A percentile compares a stretch with the other conserved stretches of the same genome.
Conservation (phyloP, 2,888 invertebrate genomes). For the Acronicta aceris region DNA sequence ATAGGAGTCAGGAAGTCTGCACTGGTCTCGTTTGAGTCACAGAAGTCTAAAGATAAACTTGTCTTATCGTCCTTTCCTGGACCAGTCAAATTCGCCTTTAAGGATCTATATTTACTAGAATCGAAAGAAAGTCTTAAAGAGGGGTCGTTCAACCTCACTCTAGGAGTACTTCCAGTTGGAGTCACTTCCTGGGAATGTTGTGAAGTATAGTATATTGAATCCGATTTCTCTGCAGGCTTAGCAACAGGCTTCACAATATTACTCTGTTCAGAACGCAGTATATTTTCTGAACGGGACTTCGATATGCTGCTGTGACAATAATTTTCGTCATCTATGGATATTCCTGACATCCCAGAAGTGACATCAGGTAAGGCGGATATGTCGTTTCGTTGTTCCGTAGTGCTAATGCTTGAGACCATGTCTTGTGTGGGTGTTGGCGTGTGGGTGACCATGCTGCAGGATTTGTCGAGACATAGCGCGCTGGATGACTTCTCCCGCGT, state of each 20-base stretch:
- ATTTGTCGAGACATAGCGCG: constrained; percentile 85
- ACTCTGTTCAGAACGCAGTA: constrained; percentile 82
- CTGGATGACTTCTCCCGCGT: constrained; percentile 85
- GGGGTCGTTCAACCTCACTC: constrained; percentile 78
- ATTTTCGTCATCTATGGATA: constrained; percentile 86
- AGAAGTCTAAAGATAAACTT: constrained; percentile 83
- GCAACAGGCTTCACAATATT: constrained; percentile 67
- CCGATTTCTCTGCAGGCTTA: constrained; percentile 79
- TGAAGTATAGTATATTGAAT: constrained; percentile 85
- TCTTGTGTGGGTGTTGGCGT: constrained; percentile 87
- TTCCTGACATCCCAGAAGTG: constrained; percentile 85
- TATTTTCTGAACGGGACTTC: constrained; percentile 85
- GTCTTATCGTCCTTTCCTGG: constrained; percentile 77
- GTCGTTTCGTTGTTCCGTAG: constrained; percentile 85
- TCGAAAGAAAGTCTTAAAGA: constrained; percentile 82
- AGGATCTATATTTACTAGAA: constrained; percentile 79
- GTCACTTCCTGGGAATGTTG: constrained; percentile 86
- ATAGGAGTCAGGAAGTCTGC: constrained; percentile 87
- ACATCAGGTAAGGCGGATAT: constrained; percentile 82
- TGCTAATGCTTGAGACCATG: constrained; percentile 87
- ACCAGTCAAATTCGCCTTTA: constrained; percentile 71
- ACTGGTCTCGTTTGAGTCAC: constrained; percentile 87
- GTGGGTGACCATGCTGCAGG: constrained; percentile 83
- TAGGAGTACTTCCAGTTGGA: constrained; percentile 78
- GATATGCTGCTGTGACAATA: constrained; percentile 84